Base-by-base conservation (phyloP, 1,140 invertebrate species). In the Listronotus bonariensis region DNA sequence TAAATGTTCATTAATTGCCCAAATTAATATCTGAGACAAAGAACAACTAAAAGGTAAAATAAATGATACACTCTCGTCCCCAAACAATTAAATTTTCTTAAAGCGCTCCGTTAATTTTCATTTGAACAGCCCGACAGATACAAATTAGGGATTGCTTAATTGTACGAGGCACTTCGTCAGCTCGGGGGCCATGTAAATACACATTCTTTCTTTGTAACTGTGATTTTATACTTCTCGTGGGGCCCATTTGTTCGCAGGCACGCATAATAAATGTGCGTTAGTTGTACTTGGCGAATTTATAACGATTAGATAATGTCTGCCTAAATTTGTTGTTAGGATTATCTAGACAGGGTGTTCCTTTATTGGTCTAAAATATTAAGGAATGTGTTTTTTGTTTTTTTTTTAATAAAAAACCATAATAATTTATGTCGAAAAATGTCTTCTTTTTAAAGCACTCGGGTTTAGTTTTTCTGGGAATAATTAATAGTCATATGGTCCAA, bases 251-350 rank as follows among this genome's bases (percentile, higher is more conserved):
- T 26, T 46, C 43, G 20, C 2, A 46, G 43, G 20, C n/a, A 46
- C 43, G 43, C 43, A 46, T 46, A 46, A 46, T 26, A 46, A 46
- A 46, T 46, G 10, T 46, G 43, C 43, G 43, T 46, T 46, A 46
- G 7, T 46, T 10, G 15, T 2, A 6, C n/a, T 46, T 46, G 1
- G 43, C 7, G 15, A 26, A 11, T 46, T 46, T 42, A n/a, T 3
- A 6, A 4, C 12, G 41, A 17, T 42, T 26, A 5, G 20, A 26
- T 26, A 26, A 26, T 5, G 20, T 26, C 20, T 26, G 5, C 20
- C 20, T 26, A 26, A 26, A 26, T 26, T 26, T n/a, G n/a, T n/a
- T n/a, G n/a, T n/a, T n/a, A n/a, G n/a, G n/a, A n/a, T n/a, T n/a
- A n/a, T n/a, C n/a, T n/a, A n/a, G n/a, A n/a, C n/a, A n/a, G n/a